These are phyloP conservation scores for Oikopleura vanhoeffeni DNA, from an alignment of 23 tunicate genomes.

Conservation along the genomic window DNA sequence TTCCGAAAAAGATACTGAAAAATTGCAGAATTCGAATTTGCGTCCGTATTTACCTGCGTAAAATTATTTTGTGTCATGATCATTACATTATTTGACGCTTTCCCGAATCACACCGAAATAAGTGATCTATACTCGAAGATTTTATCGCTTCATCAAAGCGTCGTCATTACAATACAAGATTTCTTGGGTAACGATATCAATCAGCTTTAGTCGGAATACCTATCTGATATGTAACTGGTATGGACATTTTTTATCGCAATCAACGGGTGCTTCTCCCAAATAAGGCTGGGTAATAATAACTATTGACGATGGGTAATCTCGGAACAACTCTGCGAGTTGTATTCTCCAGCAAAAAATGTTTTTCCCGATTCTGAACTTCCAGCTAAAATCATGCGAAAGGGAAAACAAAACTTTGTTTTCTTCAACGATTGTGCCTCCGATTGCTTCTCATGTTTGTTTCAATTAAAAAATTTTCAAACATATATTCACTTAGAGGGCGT, in stretches of 20 bases:
- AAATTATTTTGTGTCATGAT: constrained; percentile 14
- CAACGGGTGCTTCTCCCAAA: neutral
- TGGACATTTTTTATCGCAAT: neutral
- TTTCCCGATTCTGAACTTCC: neutral
- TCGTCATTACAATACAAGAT: neutral
- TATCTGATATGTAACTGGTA: neutral
- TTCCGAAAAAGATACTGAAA: neutral
- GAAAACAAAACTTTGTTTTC: neutral
- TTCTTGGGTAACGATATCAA: neutral
- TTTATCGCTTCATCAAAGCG: neutral
- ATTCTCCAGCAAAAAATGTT: neutral
- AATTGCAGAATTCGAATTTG: neutral
- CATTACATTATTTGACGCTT: neutral
- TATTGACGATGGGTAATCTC: neutral
- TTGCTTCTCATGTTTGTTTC: no score
- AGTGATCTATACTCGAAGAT: neutral
- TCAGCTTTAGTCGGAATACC: neutral
- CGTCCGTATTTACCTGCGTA: neutral
- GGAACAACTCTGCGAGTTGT: neutral
- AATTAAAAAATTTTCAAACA: no score
- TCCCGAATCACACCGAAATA: neutral
- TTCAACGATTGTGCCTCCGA: neutral
- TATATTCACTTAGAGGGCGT: no score
- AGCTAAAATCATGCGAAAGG: neutral
- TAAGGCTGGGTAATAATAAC: neutral